Conservation (phyloP, 2,797 vertebrate species). For the Gymnodraco acuticeps region DNA sequence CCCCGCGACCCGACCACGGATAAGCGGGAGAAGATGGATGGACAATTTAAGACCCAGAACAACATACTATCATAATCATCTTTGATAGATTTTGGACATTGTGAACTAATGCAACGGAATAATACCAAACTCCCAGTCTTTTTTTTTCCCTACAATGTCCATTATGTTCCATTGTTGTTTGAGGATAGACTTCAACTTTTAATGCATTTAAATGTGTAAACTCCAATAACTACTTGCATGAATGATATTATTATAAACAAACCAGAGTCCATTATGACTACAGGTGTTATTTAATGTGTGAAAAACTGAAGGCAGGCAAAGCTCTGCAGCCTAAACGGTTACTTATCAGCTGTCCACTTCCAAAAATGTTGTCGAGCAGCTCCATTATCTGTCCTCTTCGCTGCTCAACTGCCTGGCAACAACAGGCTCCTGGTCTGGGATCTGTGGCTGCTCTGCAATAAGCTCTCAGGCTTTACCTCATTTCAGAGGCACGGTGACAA, state of each 20-base stretch:
- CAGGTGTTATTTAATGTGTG: constrained; percentile 38
- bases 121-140: too few species aligned
- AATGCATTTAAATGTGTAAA: not conserved
- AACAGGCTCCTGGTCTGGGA: constrained; percentile 54
- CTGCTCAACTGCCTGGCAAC: constrained; percentile 71
- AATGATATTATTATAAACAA: not conserved
- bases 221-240: not conserved
- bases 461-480: constrained; percentile 61
- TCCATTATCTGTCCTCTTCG: constrained; percentile 60
- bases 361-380: constrained; percentile 37
- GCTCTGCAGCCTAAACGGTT: constrained; percentile 46
- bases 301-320: constrained; percentile 35
- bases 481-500: constrained; percentile 72
- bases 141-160: too few species aligned
- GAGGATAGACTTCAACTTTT: too few species aligned
- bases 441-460: constrained; percentile 67
- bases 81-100: too few species aligned
- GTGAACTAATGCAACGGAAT: too few species aligned
- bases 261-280: not conserved
- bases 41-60: too few species aligned
- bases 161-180: too few species aligned
- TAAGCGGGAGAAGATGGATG: too few species aligned
- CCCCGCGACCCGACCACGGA: too few species aligned
- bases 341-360: constrained; percentile 52
- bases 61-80: too few species aligned